Evolutionary conservation across 2,888 invertebrate genomes (phyloP).

Genomic region (Esperia sulphurella): DNA sequence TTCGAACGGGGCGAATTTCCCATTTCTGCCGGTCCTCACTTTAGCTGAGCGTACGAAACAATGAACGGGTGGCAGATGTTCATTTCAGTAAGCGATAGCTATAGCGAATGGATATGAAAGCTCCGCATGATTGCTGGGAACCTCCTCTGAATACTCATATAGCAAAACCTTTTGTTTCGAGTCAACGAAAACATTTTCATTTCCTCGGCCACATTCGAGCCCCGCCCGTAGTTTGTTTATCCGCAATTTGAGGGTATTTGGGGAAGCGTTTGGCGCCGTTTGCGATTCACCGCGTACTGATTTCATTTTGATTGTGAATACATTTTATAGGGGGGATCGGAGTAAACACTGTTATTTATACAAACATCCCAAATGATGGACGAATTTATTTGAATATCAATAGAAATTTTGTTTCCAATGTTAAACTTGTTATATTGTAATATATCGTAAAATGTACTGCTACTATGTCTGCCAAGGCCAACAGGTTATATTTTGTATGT

Average conservation of each 20-base stretch:
- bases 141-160: constrained; percentile 39
- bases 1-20: constrained; percentile 29
- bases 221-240: constrained; percentile 46
- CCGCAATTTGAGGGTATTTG: constrained; percentile 44
- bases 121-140: constrained; percentile 47
- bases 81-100: constrained; percentile 54
- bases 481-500: background rate
- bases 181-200: constrained; percentile 50
- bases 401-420: background rate
- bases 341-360: constrained; percentile 30
- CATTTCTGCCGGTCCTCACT: constrained; percentile 36
- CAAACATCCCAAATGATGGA: constrained; percentile 19
- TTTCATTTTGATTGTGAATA: constrained; percentile 48
- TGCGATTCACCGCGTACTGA: constrained; percentile 37
- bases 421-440: no score
- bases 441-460: no score
- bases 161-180: constrained; percentile 46
- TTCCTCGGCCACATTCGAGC: constrained; percentile 38
- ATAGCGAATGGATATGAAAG: constrained; percentile 41
- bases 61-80: constrained; percentile 52
- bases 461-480: background rate
- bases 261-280: constrained; percentile 26
- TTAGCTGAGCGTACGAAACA: constrained; percentile 44
- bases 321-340: constrained; percentile 29
- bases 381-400: constrained; percentile 16